phyloP scores from a whole-genome alignment of 2,797 vertebrate genomes.

The Fringilla coelebs region DNA sequence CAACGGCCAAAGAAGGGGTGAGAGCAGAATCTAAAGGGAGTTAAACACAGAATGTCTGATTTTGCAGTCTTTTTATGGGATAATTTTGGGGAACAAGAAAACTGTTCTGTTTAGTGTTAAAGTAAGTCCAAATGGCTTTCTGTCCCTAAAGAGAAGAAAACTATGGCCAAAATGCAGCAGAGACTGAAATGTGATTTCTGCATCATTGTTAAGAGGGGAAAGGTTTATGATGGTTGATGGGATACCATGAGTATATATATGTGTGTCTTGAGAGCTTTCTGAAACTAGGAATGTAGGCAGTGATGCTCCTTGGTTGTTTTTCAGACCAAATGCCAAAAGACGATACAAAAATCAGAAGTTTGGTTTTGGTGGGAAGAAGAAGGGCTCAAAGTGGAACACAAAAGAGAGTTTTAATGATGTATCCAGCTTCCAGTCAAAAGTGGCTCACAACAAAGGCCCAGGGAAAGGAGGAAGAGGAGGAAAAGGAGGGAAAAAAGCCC shows the following conservation, averaged over 20 bases:
- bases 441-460: slow-evolving; percentile 80
- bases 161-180: neutral
- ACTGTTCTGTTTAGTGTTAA: neutral
- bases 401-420: slow-evolving; percentile 91
- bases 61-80: neutral
- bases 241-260: neutral
- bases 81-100: neutral
- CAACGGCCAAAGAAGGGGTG: slow-evolving; percentile 82
- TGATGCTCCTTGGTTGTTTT: neutral
- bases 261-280: neutral
- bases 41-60: neutral
- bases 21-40: neutral
- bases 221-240: neutral
- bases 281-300: neutral
- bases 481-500: slow-evolving; percentile 80
- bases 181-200: neutral
- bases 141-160: neutral
- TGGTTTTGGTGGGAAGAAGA: slow-evolving; percentile 96
- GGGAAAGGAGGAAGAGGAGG: slow-evolving; percentile 74
- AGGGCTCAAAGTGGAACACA: slow-evolving; percentile 93
- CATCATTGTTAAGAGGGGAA: neutral
- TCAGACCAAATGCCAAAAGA: slow-evolving; percentile 88
- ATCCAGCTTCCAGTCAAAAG: slow-evolving; percentile 85
- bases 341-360: slow-evolving; percentile 94
- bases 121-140: neutral